Evolutionary conservation across 2,888 invertebrate species (phyloP).

Genomic region (Asteroscopus sphinx): DNA sequence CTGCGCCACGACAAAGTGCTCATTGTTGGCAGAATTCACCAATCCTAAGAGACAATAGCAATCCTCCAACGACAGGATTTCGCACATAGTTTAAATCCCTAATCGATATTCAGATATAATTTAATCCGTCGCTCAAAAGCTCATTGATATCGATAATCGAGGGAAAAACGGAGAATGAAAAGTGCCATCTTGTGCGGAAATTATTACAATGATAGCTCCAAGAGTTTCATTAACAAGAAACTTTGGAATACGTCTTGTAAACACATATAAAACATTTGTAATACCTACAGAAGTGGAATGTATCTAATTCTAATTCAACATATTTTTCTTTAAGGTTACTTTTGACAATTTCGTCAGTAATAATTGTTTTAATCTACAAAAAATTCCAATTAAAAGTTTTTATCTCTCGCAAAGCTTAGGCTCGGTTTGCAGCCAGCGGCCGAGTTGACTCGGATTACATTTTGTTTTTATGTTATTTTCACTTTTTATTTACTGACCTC

Average conservation of each 20-base stretch:
- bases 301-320: slow-evolving; percentile 42
- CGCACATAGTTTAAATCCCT: slow-evolving; percentile 66
- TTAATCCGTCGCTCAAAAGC: slow-evolving; percentile 63
- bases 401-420: slow-evolving; percentile 78
- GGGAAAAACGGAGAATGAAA: slow-evolving; percentile 35
- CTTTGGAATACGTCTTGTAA: background rate
- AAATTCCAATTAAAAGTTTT: slow-evolving; percentile 85
- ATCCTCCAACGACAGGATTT: slow-evolving; percentile 63
- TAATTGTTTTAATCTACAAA: slow-evolving; percentile 84
- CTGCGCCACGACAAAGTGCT: slow-evolving; percentile 71
- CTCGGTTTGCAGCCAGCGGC: slow-evolving; percentile 67
- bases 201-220: slow-evolving; percentile 11
- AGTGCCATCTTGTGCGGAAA: slow-evolving; percentile 14
- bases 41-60: slow-evolving; percentile 77
- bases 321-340: slow-evolving; percentile 70
- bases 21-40: slow-evolving; percentile 71
- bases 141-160: slow-evolving; percentile 50
- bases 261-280: slow-evolving; percentile 15
- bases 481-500: slow-evolving; percentile 62
- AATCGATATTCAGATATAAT: slow-evolving; percentile 70
- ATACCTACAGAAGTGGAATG: slow-evolving; percentile 26
- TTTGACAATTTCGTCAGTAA: slow-evolving; percentile 72
- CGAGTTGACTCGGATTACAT: slow-evolving; percentile 63
- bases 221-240: slow-evolving; percentile 10
- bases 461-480: slow-evolving; percentile 61